phyloP scores from a whole-genome alignment of 2,113 vertebrate species.

The Peromyscus californicus region DNA sequence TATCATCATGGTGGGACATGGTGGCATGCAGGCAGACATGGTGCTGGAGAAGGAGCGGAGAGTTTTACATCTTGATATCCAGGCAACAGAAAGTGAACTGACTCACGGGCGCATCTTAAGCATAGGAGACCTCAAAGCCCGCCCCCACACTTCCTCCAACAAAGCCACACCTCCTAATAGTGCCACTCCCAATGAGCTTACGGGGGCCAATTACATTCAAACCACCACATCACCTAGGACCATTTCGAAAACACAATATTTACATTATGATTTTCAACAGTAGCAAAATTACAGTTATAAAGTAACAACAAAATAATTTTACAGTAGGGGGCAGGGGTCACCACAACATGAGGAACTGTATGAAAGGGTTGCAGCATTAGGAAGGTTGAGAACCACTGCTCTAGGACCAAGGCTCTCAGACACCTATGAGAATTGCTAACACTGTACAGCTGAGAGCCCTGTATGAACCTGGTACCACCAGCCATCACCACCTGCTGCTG shows the following conservation, averaged over 20 bases:
- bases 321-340: background rate
- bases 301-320: background rate
- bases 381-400: background rate
- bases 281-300: background rate
- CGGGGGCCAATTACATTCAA: background rate
- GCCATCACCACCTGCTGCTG: background rate
- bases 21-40: too few species aligned
- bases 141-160: background rate
- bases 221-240: background rate
- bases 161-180: background rate
- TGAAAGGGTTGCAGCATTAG: background rate
- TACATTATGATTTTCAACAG: background rate
- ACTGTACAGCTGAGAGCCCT: too few species aligned
- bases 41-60: too few species aligned
- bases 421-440: background rate
- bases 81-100: too few species aligned
- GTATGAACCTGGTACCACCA: too few species aligned
- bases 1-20: too few species aligned
- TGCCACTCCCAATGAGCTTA: background rate
- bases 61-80: too few species aligned
- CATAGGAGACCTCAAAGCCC: background rate
- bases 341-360: background rate
- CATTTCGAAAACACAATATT: background rate
- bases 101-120: too few species aligned
- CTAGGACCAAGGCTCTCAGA: background rate